Base-by-base conservation (phyloP, 2,888 invertebrate species). In the Autographa pulchrina region DNA sequence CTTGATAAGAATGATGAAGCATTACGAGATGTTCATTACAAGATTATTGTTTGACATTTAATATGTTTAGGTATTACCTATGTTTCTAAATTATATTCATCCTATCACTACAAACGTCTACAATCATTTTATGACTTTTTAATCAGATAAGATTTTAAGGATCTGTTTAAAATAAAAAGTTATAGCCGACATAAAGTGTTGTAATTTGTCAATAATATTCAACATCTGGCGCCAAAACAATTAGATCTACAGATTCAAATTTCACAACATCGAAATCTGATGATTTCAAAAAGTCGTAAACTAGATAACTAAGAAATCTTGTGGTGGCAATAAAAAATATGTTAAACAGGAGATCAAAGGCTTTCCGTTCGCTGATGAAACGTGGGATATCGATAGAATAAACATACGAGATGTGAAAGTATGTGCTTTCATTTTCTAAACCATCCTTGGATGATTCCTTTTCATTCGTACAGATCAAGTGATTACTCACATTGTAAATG, bases 281-380 rank as follows among this genome's bases (percentile, higher is more conserved):
- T 62, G 74, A 68, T 63, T 82, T 72, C 13, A 80, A 77, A 74
- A 68, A 80, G 59, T 74, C 81, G 70, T 83, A 77, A 81, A 81
- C 41, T 62, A 72, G 68, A 72, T 72, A 80, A n/a, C 66, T 59
- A 71, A 66, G 77, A 64, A 62, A 68, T 69, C 56, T 70, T 77
- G 70, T 54, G 72, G 72, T 70, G 0, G 72, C 60, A 64, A 77
- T 81, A 81, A 81, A 77, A 80, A 77, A 35, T 68, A 74, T 72
- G 74, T 77, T 38, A 77, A 83, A 83, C 65, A 69, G 54, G 63
- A 77, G 81, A 81, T 83, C 66, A 81, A 81, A 83, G 64, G 68
- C 56, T 64, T 68, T 68, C 67, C 66, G 65, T 43, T 13, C 38
- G 20, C 32, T 62, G 68, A 74, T 68, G 68, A 61, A 77, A 81